phyloP scores from a whole-genome alignment of 2,888 invertebrate genomes.

The Lasius fuliginosus region DNA sequence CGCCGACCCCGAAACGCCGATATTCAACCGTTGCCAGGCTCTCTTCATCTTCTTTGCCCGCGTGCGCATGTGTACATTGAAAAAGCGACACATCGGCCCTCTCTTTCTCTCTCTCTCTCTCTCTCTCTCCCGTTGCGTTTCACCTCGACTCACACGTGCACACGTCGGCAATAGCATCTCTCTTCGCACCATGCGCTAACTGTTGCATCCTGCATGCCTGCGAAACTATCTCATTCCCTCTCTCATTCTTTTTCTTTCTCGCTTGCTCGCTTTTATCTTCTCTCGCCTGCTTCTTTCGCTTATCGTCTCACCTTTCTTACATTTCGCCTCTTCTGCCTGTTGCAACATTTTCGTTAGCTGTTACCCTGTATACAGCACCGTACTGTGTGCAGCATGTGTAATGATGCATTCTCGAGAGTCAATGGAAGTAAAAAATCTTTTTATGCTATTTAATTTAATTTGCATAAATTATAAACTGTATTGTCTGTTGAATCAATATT shows the following conservation, averaged over 20 bases:
- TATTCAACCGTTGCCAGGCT: conserved; percentile 61
- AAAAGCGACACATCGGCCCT: conserved; percentile 42
- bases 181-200: conserved; percentile 43
- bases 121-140: conserved; percentile 31
- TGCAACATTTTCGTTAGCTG: conserved; percentile 48
- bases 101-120: not conserved
- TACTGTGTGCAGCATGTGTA: not conserved
- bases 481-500: not conserved
- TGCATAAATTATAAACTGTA: not conserved
- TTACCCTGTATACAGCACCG: not conserved
- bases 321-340: conserved; percentile 27
- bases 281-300: conserved; percentile 31
- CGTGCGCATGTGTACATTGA: conserved; percentile 25
- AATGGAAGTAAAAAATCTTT: not conserved
- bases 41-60: conserved; percentile 11
- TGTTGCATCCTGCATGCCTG: conserved; percentile 51
- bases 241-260: conserved; percentile 11
- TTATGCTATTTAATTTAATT: not conserved
- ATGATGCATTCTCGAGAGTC: not conserved
- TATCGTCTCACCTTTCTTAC: conserved; percentile 49
- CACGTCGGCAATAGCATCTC: conserved; percentile 46
- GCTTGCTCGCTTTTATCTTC: conserved; percentile 31
- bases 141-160: conserved; percentile 47
- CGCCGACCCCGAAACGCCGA: conserved; percentile 67
- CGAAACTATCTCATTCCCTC: conserved; percentile 14